Conservation (phyloP, 2,888 invertebrate species). For the Heliconius charithonia region DNA sequence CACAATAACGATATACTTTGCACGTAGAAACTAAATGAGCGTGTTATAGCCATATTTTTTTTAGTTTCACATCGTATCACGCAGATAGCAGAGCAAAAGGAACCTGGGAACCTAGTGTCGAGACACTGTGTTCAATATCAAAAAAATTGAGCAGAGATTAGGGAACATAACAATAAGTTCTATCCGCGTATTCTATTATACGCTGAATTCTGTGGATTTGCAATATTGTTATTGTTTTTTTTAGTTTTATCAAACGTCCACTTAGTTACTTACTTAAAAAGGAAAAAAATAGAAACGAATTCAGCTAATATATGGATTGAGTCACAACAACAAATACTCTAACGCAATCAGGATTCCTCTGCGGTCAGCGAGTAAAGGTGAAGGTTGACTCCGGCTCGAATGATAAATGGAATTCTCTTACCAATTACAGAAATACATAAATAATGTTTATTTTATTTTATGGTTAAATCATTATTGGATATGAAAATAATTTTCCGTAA, state of each 20-base stretch:
- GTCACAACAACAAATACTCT: slow-evolving; percentile 33
- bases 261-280: not conserved
- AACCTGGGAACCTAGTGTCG: not conserved
- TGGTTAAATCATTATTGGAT: slow-evolving; percentile 2
- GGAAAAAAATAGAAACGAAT: slow-evolving; percentile 6
- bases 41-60: not conserved
- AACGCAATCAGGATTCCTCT: slow-evolving; percentile 52
- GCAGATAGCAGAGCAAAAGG: not conserved
- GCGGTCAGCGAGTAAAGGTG: slow-evolving; percentile 60
- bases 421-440: slow-evolving; percentile 17
- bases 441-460: slow-evolving; percentile 18
- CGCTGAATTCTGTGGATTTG: no score
- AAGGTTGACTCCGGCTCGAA: slow-evolving; percentile 49
- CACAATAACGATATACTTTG: not conserved
- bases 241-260: not conserved
- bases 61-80: not conserved
- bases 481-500: not conserved
- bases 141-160: no score
- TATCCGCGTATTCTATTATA: no score
- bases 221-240: not conserved
- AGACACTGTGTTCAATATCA: not conserved
- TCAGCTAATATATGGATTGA: slow-evolving; percentile 14
- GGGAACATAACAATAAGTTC: no score
- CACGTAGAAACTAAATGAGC: not conserved
- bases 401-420: slow-evolving; percentile 30